Percentiles rank a stretch among this genome's conserved stretches.
These are phyloP conservation scores for Echinarachnius parma DNA, from an alignment of 53 echinoderm and acorn worm genomes.

Conservation along the genomic window DNA sequence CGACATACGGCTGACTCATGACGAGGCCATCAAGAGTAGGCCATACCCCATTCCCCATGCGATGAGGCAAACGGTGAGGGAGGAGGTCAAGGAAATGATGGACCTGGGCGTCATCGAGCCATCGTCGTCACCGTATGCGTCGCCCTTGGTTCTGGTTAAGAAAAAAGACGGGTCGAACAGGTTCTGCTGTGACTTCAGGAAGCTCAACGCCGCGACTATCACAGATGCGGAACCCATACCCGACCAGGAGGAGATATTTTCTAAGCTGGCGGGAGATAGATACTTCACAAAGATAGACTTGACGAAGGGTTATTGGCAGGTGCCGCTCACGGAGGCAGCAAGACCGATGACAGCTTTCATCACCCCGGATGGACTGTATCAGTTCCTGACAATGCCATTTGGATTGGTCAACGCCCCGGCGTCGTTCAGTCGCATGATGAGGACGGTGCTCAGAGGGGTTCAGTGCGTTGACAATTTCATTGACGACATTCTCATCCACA, in stretches of 20 bases:
- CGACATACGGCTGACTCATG: conserved; percentile 43
- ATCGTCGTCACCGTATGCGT: conserved; percentile 51
- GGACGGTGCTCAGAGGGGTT: conserved; percentile 26
- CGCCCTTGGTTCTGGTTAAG: conserved; percentile 49
- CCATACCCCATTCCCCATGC: conserved; percentile 60
- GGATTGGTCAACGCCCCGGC: conserved; percentile 63
- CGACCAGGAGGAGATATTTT: conserved; percentile 56
- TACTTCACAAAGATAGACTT: conserved; percentile 65
- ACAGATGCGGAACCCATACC: conserved; percentile 70
- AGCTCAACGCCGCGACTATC: conserved; percentile 49
- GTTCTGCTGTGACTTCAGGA: conserved; percentile 60
- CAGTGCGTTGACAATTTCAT: conserved; percentile 13
- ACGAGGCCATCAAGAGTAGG: conserved; percentile 30
- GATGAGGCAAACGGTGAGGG: conserved; percentile 22
- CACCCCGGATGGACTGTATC: conserved; percentile 30
- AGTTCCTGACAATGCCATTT: conserved; percentile 52
- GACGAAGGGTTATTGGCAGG: conserved; percentile 64
- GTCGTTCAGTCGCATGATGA: conserved; percentile 45
- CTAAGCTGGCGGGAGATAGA: conserved; percentile 27
- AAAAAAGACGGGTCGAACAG: conserved; percentile 59
- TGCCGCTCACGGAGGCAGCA: conserved; percentile 28
- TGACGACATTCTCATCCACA: conserved; percentile 51
- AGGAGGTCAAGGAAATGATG: conserved; percentile 51
- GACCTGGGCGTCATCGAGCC: conserved; percentile 50
- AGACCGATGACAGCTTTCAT: conserved; percentile 49